phyloP scores from a whole-genome alignment of 2,888 invertebrate species.

The Epiblema foenella region DNA sequence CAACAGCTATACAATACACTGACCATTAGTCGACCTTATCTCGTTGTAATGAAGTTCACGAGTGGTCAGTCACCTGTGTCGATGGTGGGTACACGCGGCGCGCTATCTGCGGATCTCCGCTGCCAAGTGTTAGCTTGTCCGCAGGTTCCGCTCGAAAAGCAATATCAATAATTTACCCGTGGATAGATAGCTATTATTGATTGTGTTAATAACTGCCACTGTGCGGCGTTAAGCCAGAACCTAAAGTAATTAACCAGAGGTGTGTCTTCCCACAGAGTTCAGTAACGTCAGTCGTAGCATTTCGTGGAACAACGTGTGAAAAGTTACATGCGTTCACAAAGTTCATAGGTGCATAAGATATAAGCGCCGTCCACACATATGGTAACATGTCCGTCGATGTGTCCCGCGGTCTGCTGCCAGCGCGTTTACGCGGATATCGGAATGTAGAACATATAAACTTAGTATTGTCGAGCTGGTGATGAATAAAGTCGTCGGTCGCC shows the following conservation, averaged over 20 bases:
- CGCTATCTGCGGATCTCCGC: constrained; percentile 5
- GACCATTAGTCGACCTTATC: neutral
- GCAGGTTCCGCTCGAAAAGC: neutral
- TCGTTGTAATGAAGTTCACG: neutral
- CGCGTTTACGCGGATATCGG: no score
- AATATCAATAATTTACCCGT: constrained; percentile 9
- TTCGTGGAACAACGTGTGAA: no score
- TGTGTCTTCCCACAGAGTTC: neutral
- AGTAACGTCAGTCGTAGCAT: no score
- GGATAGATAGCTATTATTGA: constrained; percentile 3
- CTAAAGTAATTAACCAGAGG: neutral
- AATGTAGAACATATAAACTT: no score
- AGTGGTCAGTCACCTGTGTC: neutral
- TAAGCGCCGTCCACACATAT: no score
- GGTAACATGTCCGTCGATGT: no score
- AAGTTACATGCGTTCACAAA: no score
- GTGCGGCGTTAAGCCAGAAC: neutral
- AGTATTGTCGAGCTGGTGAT: no score
- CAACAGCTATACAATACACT: neutral
- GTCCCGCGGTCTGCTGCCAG: no score
- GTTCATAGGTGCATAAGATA: no score
- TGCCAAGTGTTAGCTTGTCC: constrained; percentile 1
- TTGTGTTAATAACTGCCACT: constrained; percentile 6
- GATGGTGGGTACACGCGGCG: neutral
- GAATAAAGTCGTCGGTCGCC: no score